A percentile compares a stretch with the other conserved stretches of the same genome.
Conservation (phyloP, 2,797 vertebrate genomes). For the Cossypha caffra region DNA sequence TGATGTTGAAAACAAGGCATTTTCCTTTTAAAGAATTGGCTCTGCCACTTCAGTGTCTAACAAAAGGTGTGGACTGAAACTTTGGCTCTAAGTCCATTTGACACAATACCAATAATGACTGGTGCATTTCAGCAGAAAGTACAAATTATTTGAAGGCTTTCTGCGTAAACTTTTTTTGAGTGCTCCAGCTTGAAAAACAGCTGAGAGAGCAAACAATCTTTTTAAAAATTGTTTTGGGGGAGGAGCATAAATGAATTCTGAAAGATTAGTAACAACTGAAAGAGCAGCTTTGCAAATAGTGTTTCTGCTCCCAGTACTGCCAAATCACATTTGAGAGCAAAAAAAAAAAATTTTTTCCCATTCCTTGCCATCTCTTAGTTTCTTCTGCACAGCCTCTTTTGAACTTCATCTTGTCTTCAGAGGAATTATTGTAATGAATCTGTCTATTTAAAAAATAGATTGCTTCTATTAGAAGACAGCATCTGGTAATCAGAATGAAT, state of each 20-base stretch:
- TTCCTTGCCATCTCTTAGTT: neutral
- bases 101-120: neutral
- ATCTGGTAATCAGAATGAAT: neutral
- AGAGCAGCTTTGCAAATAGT: neutral
- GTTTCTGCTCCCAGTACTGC: neutral
- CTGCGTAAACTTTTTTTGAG: neutral
- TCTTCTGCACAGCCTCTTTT: neutral
- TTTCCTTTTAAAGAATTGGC: neutral
- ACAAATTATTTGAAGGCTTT: neutral
- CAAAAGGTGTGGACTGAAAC: neutral
- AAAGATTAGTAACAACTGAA: neutral
- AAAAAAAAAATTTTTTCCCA: neutral
- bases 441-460: neutral
- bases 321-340: neutral
- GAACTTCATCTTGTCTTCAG: neutral
- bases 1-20: neutral
- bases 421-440: neutral
- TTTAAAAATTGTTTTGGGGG: neutral
- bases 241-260: neutral
- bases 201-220: neutral
- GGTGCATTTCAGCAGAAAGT: neutral
- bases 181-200: neutral
- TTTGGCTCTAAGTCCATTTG: neutral
- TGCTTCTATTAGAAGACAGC: neutral
- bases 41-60: neutral